Evolutionary conservation across 1,140 invertebrate genomes (phyloP).

Genomic region (Rhopalosiphum maidis): DNA sequence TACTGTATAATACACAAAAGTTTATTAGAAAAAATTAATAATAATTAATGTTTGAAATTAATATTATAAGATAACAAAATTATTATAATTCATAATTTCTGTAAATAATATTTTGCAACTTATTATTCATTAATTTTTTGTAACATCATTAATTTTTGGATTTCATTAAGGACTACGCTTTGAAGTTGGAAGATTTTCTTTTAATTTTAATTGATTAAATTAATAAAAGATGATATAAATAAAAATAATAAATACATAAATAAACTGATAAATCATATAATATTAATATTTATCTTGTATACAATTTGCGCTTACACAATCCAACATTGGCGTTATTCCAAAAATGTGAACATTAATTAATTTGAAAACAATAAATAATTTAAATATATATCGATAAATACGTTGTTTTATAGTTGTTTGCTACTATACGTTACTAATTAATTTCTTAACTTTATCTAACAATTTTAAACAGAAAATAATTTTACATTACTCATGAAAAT

Average conservation of each 20-base stretch:
- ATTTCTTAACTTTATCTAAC: background rate
- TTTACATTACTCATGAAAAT: background rate
- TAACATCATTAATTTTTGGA: background rate
- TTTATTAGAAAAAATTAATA: background rate
- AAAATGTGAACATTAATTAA: background rate
- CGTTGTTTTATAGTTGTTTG: background rate
- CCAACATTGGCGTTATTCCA: background rate
- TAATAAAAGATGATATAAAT: background rate
- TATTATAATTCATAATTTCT: background rate
- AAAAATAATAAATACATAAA: conserved; percentile 33
- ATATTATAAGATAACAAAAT: background rate
- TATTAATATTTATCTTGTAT: too few species aligned
- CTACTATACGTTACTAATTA: background rate
- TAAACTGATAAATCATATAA: background rate
- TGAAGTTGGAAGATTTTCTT: background rate
- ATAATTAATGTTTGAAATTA: conserved; percentile 9
- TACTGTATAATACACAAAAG: background rate
- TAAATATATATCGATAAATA: background rate
- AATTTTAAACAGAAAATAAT: background rate
- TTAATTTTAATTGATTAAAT: background rate
- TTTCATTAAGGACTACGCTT: background rate
- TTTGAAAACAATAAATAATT: conserved; percentile 32
- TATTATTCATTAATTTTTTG: background rate
- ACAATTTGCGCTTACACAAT: background rate
- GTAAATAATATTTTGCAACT: background rate